Conservation (phyloP, 2,888 invertebrate genomes). For the Xestoiulus laeticollis region DNA sequence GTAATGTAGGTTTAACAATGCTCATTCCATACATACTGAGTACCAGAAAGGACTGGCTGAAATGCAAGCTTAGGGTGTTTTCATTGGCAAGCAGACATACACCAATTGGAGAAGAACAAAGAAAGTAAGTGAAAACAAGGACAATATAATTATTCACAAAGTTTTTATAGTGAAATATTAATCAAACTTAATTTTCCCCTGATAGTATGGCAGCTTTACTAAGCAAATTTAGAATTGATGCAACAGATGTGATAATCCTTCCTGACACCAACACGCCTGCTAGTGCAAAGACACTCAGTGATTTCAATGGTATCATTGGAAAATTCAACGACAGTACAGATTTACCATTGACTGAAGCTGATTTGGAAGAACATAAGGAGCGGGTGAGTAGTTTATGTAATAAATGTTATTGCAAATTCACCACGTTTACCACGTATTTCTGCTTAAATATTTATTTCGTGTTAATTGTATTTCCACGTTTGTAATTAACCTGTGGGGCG, state of each 20-base stretch:
- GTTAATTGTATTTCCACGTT: neutral
- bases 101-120: constrained; percentile 87
- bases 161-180: neutral
- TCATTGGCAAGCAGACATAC: constrained; percentile 86
- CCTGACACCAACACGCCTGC: constrained; percentile 90
- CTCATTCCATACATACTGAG: constrained; percentile 87
- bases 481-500: no score
- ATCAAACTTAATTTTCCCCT: neutral
- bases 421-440: neutral
- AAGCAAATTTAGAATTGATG: constrained; percentile 96
- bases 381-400: constrained; percentile 47
- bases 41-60: constrained; percentile 81
- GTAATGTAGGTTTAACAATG: constrained; percentile 78
- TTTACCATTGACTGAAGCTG: constrained; percentile 46
- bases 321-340: constrained; percentile 66
- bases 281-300: constrained; percentile 73
- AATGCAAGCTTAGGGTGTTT: constrained; percentile 82
- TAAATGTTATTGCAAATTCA: neutral
- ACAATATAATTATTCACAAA: neutral
- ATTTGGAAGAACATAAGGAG: constrained; percentile 49
- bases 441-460: neutral
- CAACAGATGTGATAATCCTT: constrained; percentile 90
- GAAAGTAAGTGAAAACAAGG: constrained; percentile 71
- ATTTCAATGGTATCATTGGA: constrained; percentile 81
- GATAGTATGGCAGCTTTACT: constrained; percentile 83